Evolutionary conservation across 2,797 vertebrate genomes (phyloP), one percentile per base, ranked within the genome.

Genomic region (Antrozous pallidus): DNA sequence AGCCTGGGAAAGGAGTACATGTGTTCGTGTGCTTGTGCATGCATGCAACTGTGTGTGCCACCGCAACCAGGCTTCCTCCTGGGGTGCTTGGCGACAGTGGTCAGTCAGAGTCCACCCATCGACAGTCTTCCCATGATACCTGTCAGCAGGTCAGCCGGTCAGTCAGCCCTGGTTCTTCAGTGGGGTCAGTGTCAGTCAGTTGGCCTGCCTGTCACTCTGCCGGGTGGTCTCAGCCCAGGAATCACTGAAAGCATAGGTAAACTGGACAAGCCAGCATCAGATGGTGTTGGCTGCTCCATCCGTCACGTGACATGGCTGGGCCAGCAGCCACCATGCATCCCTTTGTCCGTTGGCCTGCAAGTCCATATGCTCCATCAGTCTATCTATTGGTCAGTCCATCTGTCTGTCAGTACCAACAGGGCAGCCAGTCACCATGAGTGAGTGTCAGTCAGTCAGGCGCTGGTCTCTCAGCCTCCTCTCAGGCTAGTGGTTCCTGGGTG

Each of bases 11-110:
- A 47, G 31, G n/a, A 0, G 10, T 17, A 9, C 10, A 54, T 42
- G 10, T 14, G 6, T 28, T 6, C 2, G 1, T 45, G 67, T 36
- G 26, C 36, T 22, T 1, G 31, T 36, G 16, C 17, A 8, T 2
- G 2, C 11, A 1, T 28, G 54, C 0, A 0, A 5, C 61, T 42
- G 9, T 11, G 8, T 24, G 36, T 38, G n/a, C 31, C 6, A 7
- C 36, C 14, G 1, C 9, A 18, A 75, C 2, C 56, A 20, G 26
- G 58, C 47, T 93, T 78, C 45, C 24, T 42, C 73, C 18, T 8
- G 2, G 54, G 78, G 65, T 26, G 20, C 42, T 24, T 13, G 40
- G 61, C 14, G 24, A 40, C 49, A 40, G 74, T 2, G 24, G 69
- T 36, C 56, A 26, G n/a, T 24, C 47, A 56, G 33, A 2, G 24